Conservation (phyloP, 2,888 invertebrate genomes). For the Hypolimnas misippus region DNA sequence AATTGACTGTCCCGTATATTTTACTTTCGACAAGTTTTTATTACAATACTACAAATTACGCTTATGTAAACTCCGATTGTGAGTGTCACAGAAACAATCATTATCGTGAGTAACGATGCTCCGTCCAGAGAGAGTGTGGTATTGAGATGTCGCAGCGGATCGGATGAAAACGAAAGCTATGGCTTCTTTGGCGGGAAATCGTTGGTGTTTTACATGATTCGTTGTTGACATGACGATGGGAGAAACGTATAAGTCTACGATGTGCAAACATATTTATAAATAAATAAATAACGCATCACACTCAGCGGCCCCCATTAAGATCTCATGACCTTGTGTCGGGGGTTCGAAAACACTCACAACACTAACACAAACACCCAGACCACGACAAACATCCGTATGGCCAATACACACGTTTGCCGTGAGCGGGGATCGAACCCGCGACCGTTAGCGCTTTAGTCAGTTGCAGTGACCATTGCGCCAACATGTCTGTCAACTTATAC, state of each 20-base stretch:
- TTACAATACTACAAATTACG: neutral
- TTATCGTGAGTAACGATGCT: constrained; percentile 37
- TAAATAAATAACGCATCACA: too few relatives aligned
- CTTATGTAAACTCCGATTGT: constrained; percentile 17
- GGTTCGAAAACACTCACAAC: too few relatives aligned
- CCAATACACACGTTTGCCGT: too few relatives aligned
- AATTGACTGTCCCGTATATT: neutral
- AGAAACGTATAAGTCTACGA: neutral
- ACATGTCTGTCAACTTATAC: too few relatives aligned
- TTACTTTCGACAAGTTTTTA: neutral
- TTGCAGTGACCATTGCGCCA: too few relatives aligned
- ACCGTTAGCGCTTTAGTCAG: too few relatives aligned
- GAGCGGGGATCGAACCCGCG: too few relatives aligned
- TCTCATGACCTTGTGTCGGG: too few relatives aligned
- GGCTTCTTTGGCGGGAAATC: constrained; percentile 47
- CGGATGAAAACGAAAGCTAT: constrained; percentile 63
- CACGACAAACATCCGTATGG: too few relatives aligned
- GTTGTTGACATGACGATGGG: neutral
- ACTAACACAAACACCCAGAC: too few relatives aligned
- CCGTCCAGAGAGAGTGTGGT: constrained; percentile 52
- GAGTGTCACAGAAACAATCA: constrained; percentile 31
- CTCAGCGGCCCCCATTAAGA: too few relatives aligned
- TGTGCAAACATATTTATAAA: too few relatives aligned
- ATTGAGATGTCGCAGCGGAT: constrained; percentile 53
- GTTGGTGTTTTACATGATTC: constrained; percentile 14